A percentile compares a stretch with the other conserved stretches of the same genome.
Evolutionary conservation across 2,888 invertebrate species (phyloP).

Genomic region (Erebia palarica): DNA sequence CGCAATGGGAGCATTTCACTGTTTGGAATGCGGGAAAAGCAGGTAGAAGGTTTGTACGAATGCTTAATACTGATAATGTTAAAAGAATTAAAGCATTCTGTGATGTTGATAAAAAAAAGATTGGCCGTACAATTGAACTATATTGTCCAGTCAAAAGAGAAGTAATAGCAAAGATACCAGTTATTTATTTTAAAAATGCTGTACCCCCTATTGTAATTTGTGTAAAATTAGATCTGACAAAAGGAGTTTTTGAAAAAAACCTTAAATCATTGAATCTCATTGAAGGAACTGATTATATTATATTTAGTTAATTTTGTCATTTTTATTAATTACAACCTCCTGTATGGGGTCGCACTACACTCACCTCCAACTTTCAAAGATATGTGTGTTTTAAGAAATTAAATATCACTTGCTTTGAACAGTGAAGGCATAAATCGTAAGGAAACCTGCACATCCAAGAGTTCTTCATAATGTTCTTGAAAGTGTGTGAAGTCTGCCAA

Average conservation of each 20-base stretch:
- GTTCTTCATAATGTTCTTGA: too few species aligned
- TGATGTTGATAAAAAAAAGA: slow-evolving; percentile 90
- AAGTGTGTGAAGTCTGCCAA: too few species aligned
- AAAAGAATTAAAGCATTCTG: slow-evolving; percentile 86
- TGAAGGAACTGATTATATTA: slow-evolving; percentile 88
- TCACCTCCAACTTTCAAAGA: too few species aligned
- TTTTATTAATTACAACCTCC: too few species aligned
- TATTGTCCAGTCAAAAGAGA: slow-evolving; percentile 82
- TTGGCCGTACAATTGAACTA: slow-evolving; percentile 84
- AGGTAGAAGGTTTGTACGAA: slow-evolving; percentile 85
- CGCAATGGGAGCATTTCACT: slow-evolving; percentile 85
- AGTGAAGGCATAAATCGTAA: too few species aligned
- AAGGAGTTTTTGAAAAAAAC: slow-evolving; percentile 88
- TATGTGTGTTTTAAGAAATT: too few species aligned
- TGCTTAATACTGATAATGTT: slow-evolving; percentile 49
- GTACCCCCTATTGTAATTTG: slow-evolving; percentile 89
- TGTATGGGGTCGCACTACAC: too few species aligned
- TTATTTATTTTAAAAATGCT: slow-evolving; percentile 85
- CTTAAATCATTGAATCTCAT: slow-evolving; percentile 84
- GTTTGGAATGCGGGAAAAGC: slow-evolving; percentile 94
- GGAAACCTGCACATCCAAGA: too few species aligned
- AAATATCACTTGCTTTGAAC: too few species aligned
- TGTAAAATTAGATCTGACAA: slow-evolving; percentile 89
- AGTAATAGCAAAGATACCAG: slow-evolving; percentile 83
- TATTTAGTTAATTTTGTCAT: slow-evolving; percentile 82